These are phyloP conservation scores for Ceraclea dissimilis DNA, from an alignment of 2,888 invertebrate species.

Conservation along the genomic window DNA sequence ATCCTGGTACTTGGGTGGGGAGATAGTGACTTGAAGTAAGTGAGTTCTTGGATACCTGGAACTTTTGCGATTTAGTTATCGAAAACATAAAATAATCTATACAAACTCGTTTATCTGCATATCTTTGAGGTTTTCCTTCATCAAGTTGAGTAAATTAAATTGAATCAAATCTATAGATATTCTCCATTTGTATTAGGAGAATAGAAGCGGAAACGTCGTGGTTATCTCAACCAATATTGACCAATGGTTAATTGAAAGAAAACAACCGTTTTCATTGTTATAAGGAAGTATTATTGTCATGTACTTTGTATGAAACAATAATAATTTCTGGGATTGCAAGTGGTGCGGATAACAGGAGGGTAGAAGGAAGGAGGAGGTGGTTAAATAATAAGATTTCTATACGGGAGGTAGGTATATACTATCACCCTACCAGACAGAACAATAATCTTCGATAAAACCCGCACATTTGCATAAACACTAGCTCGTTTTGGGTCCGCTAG, in stretches of 20 bases:
- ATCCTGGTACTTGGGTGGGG: slow-evolving; percentile 5
- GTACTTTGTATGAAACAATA: neutral
- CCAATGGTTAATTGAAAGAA: neutral
- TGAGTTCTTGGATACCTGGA: too few relatives aligned
- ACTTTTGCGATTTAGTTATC: too few relatives aligned
- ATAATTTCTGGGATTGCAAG: too few relatives aligned
- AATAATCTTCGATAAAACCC: slow-evolving; percentile 55
- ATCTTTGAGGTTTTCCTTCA: too few relatives aligned
- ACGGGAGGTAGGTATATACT: slow-evolving; percentile 9
- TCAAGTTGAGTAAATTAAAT: too few relatives aligned
- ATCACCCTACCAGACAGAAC: slow-evolving; percentile 34
- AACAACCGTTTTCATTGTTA: neutral
- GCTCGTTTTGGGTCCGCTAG: slow-evolving; percentile 16
- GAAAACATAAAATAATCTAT: too few relatives aligned
- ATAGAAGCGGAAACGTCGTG: too few relatives aligned
- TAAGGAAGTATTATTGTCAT: too few relatives aligned
- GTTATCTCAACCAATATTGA: neutral
- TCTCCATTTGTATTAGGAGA: neutral
- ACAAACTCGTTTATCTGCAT: too few relatives aligned
- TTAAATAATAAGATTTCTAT: neutral
- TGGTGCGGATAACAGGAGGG: neutral
- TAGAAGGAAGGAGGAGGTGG: neutral
- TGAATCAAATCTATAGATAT: neutral
- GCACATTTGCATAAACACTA: slow-evolving; percentile 47
- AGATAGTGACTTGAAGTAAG: too few relatives aligned